Evolutionary conservation across 1,140 invertebrate genomes (phyloP), one percentile per base, ranked within the genome.

Genomic region (Bombus cullumanus): DNA sequence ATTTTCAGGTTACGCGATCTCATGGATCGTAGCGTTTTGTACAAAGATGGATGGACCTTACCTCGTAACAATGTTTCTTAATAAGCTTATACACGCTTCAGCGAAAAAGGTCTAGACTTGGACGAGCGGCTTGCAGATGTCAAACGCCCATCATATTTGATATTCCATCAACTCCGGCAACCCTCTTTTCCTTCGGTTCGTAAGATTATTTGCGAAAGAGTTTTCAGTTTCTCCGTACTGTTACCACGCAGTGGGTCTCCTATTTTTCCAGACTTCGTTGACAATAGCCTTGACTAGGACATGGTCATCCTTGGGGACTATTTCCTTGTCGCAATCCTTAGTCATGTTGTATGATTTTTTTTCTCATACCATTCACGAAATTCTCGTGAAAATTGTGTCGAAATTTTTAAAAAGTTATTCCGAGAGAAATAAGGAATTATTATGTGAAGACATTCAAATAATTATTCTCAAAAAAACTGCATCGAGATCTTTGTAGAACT

Each of bases 11-110:
- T 13, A 15, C 31, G 3, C 13, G 82, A 79, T 62, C 82, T 79
- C 66, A 84, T 31, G 75, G 64, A 37, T 71, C 39, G 13, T 43
- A 22, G 12, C 41, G 31, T 59, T 84, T 69, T 37, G 10, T 86
- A 53, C 28, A 77, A 83, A 25, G 81, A 41, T 76, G 64, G 66
- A 28, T 57, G 72, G 87, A 91, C 86, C 86, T 83, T 86, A 79
- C 62, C 75, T 88, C 85, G 86, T 87, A 92, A 94, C 93, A 94
- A 94, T 94, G 93, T 94, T 94, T 90, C 93, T 94, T 94, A 95
- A 95, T 94, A 94, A 95, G 94, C 94, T 95, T 95, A 95, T 93
- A 86, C 93, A 95, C 92, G 94, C 92, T 93, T 86, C 91, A 92
- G 71, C 91, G 89, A 92, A 88, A 94, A 93, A 93, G 91, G 89